Percentiles rank a stretch among this genome's conserved stretches.
These are phyloP conservation scores for Eriosoma lanigerum DNA, from an alignment of 1,140 invertebrate species.

Conservation along the genomic window DNA sequence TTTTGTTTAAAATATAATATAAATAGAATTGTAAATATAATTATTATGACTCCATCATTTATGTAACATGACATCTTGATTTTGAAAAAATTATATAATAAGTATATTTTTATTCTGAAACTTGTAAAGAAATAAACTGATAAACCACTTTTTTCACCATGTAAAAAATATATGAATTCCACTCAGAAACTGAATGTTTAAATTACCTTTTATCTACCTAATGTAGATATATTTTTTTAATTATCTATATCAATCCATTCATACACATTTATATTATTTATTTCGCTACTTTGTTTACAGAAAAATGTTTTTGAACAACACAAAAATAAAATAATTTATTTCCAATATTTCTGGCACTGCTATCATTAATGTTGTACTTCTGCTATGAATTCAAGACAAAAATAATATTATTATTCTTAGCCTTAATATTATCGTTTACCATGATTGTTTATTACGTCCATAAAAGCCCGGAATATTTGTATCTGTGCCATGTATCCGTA, in stretches of 20 bases:
- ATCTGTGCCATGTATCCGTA: no score
- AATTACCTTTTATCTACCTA: neutral
- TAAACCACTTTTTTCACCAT: neutral
- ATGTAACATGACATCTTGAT: no score
- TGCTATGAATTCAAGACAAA: neutral
- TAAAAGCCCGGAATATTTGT: neutral
- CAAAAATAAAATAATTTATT: constrained; percentile 13
- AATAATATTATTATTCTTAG: neutral
- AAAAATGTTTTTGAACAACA: neutral
- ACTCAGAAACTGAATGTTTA: neutral
- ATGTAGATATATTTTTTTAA: constrained; percentile 5
- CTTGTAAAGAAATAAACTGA: neutral
- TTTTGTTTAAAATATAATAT: no score
- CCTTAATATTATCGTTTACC: neutral
- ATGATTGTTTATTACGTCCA: neutral
- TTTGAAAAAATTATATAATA: no score
- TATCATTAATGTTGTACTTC: neutral
- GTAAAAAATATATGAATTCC: neutral
- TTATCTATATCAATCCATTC: neutral
- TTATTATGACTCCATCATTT: no score
- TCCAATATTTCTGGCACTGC: neutral
- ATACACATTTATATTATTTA: neutral
- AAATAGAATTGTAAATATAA: no score
- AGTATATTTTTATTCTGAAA: no score
- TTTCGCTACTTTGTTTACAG: neutral